phyloP scores from a whole-genome alignment of 2,888 invertebrate genomes.

The Andrena camellia region DNA sequence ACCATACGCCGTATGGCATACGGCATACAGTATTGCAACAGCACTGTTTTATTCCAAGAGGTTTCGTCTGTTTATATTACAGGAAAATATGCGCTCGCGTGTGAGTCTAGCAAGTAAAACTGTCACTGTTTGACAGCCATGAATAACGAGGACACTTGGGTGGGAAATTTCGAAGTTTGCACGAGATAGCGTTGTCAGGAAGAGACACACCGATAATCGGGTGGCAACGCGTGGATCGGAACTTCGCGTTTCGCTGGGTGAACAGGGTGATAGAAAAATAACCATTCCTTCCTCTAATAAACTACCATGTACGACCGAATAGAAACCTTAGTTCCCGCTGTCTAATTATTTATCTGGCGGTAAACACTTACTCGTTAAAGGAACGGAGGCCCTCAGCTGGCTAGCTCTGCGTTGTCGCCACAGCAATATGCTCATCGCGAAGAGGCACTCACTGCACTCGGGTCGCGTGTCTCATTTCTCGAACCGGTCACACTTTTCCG shows the following conservation, averaged over 20 bases:
- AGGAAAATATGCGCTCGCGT: not conserved
- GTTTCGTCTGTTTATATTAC: too few relatives aligned
- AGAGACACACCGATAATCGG: conserved; percentile 41
- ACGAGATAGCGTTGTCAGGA: conserved; percentile 43
- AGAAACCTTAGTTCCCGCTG: too few relatives aligned
- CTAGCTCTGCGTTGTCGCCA: conserved; percentile 80
- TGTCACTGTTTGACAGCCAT: not conserved
- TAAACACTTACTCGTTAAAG: conserved; percentile 73
- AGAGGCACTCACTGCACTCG: not conserved
- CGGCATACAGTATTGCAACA: too few relatives aligned
- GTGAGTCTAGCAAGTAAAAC: not conserved
- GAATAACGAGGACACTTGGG: conserved; percentile 7
- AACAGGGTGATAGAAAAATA: not conserved
- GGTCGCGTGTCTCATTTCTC: not conserved
- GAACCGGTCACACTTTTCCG: not conserved
- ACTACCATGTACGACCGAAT: not conserved
- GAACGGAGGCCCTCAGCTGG: conserved; percentile 68
- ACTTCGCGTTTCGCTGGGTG: not conserved
- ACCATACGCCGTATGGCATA: too few relatives aligned
- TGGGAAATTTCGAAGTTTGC: conserved; percentile 42
- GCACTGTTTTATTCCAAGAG: too few relatives aligned
- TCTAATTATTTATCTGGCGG: too few relatives aligned
- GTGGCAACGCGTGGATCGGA: not conserved
- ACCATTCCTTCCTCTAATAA: not conserved
- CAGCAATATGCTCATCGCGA: conserved; percentile 79